phyloP scores from a whole-genome alignment of 2,797 vertebrate species.

The Pagetopsis macropterus region DNA sequence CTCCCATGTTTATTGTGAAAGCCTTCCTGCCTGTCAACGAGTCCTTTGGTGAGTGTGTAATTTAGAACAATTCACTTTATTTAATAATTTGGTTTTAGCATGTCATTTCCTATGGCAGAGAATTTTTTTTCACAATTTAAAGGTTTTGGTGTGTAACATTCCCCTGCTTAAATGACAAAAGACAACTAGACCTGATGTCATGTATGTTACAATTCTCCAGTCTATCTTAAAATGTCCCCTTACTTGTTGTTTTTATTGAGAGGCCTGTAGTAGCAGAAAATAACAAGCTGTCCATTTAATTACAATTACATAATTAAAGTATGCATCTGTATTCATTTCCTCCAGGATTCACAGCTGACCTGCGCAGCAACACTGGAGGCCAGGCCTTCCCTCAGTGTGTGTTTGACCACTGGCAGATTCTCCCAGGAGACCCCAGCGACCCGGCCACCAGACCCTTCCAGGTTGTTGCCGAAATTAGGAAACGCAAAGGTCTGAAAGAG shows the following conservation, averaged over 20 bases:
- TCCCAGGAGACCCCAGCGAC: constrained; percentile 91
- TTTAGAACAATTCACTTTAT: neutral
- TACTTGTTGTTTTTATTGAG: too few species aligned
- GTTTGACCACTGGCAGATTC: constrained; percentile 96
- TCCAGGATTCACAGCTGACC: constrained; percentile 93
- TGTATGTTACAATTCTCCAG: too few species aligned
- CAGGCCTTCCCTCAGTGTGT: constrained; percentile 97
- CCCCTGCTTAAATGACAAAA: too few species aligned
- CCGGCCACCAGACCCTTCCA: constrained; percentile 77
- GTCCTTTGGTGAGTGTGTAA: constrained; percentile 89
- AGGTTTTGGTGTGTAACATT: too few species aligned
- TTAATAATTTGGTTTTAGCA: neutral
- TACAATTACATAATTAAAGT: too few species aligned
- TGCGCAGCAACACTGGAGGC: constrained; percentile 93
- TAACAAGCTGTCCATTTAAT: too few species aligned
- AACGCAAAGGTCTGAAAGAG: constrained; percentile 95
- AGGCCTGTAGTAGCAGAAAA: too few species aligned
- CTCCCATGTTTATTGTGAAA: constrained; percentile 95
- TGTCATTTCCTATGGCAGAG: neutral
- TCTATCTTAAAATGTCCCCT: too few species aligned
- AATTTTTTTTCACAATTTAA: neutral
- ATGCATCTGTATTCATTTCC: neutral
- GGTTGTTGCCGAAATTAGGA: constrained; percentile 89
- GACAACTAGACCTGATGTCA: too few species aligned
- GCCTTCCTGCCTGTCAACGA: constrained; percentile 95